Conservation (phyloP, 2,888 invertebrate species). For the Amphimallon solstitiale region DNA sequence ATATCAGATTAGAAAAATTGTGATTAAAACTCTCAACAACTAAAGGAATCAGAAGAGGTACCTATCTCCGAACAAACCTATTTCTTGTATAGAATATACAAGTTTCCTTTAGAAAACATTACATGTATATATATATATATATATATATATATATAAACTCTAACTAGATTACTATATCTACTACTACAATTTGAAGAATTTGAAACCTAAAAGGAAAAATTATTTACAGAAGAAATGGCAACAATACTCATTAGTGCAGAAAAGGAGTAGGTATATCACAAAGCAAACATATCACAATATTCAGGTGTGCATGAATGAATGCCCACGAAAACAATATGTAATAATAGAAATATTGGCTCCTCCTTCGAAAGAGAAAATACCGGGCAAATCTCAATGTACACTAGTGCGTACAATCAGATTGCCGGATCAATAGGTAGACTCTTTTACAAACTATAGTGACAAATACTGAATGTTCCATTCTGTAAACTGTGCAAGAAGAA, state of each 20-base stretch:
- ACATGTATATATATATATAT: no score
- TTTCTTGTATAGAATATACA: no score
- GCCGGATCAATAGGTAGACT: constrained; percentile 47
- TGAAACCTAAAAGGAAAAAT: constrained; percentile 6
- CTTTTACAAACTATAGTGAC: constrained; percentile 52
- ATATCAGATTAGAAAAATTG: no score
- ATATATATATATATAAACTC: no score
- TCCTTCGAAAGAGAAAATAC: constrained; percentile 44
- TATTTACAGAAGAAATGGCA: constrained; percentile 1
- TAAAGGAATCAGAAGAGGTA: no score
- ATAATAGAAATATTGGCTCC: constrained; percentile 39
- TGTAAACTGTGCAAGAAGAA: constrained; percentile 48
- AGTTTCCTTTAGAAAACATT: no score
- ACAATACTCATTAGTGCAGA: constrained; percentile 17
- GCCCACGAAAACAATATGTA: constrained; percentile 36
- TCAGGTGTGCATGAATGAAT: constrained; percentile 41
- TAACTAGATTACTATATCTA: no score
- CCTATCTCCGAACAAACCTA: no score
- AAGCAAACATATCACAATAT: constrained; percentile 25
- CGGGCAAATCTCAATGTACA: constrained; percentile 49
- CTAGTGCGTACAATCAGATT: constrained; percentile 49
- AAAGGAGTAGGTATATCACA: constrained; percentile 14
- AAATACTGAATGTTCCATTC: constrained; percentile 56
- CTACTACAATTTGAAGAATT: no score
- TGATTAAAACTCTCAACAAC: no score